Evolutionary conservation across 2,888 invertebrate species (phyloP).

Genomic region (Mesochorus sp.): DNA sequence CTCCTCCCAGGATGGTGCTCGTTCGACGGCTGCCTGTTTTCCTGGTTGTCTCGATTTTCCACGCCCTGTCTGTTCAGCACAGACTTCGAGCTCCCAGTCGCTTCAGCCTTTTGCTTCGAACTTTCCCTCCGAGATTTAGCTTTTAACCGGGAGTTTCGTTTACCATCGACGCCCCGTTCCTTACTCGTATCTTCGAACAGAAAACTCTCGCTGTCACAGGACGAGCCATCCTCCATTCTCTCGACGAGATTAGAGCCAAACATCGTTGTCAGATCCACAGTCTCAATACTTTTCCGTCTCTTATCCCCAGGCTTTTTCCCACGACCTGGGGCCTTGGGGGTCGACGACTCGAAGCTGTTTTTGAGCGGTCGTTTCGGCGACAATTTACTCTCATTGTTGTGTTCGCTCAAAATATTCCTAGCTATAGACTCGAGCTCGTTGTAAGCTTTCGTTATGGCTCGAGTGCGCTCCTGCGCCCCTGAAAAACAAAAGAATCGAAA

Average conservation of each 20-base stretch:
- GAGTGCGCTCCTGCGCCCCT: slow-evolving; percentile 45
- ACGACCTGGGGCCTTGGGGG: not conserved
- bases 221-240: not conserved
- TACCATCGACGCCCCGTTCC: too few relatives aligned
- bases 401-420: slow-evolving; percentile 7
- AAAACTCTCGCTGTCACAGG: too few relatives aligned
- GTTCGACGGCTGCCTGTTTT: slow-evolving; percentile 19
- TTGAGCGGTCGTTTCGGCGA: not conserved
- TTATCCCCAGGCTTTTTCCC: not conserved
- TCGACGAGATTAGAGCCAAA: not conserved
- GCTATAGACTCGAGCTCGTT: slow-evolving; percentile 30
- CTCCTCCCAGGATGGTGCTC: not conserved
- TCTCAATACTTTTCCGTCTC: not conserved
- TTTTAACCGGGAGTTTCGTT: not conserved
- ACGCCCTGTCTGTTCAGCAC: not conserved
- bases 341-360: not conserved
- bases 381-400: not conserved
- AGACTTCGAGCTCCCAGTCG: too few relatives aligned
- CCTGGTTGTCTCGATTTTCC: slow-evolving; percentile 18
- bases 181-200: too few relatives aligned
- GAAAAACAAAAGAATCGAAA: not conserved
- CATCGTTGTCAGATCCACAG: slow-evolving; percentile 41
- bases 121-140: not conserved
- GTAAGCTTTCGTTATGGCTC: slow-evolving; percentile 36
- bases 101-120: too few relatives aligned